Conservation (phyloP, 2,797 vertebrate species). For the Tangara arthus region DNA sequence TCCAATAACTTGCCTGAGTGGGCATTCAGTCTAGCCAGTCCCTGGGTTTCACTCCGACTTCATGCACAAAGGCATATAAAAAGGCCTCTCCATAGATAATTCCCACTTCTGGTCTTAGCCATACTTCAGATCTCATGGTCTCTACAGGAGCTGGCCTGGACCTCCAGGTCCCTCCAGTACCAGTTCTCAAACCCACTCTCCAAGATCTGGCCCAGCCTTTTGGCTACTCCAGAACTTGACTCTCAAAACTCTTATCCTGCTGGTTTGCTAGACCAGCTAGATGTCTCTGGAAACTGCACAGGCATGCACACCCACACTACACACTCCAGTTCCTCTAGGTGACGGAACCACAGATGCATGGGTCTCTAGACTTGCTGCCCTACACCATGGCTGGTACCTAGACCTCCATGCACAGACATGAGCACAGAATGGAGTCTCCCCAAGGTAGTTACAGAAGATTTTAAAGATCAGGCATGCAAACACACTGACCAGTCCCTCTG, state of each 20-base stretch:
- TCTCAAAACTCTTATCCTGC: neutral
- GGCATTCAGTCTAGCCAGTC: neutral
- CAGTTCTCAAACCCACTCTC: neutral
- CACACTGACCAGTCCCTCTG: neutral
- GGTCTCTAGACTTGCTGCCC: neutral
- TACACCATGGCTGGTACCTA: neutral
- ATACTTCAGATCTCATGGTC: neutral
- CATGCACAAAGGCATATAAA: neutral
- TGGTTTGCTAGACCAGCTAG: neutral
- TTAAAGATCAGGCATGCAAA: neutral
- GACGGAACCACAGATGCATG: neutral
- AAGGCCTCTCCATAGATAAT: neutral
- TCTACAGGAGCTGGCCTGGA: neutral
- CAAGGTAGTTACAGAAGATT: neutral
- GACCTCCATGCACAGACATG: neutral
- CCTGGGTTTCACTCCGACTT: neutral
- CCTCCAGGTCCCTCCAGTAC: neutral
- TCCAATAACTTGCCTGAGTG: neutral
- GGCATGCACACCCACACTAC: no score
- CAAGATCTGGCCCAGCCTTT: neutral
- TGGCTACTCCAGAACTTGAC: neutral
- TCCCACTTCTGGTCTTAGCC: neutral
- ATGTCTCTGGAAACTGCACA: neutral
- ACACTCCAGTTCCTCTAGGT: neutral
- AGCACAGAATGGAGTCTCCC: neutral